Evolutionary conservation across 2,888 invertebrate genomes (phyloP).

Genomic region (Latrodectus hesperus): DNA sequence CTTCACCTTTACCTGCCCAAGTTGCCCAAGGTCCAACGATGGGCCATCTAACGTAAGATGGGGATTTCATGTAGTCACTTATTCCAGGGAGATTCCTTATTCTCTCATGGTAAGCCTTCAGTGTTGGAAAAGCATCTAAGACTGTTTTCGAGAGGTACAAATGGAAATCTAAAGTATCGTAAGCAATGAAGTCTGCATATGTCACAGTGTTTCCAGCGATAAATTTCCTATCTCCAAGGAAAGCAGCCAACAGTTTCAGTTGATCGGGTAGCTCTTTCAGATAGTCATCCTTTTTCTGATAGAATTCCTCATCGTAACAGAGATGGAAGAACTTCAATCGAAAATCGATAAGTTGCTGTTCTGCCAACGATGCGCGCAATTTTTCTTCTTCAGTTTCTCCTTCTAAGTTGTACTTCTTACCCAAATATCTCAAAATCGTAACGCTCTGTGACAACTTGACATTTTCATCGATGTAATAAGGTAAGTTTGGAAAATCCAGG

Average conservation of each 20-base stretch:
- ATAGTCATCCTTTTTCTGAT: constrained; percentile 25
- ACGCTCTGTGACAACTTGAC: constrained; percentile 74
- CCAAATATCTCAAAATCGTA: constrained; percentile 70
- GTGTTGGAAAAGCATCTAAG: constrained; percentile 40
- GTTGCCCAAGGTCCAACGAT: constrained; percentile 16
- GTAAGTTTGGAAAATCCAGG: constrained; percentile 75
- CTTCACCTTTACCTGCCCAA: constrained; percentile 20
- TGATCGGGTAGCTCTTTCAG: constrained; percentile 32
- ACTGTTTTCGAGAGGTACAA: constrained; percentile 19
- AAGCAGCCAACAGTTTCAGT: constrained; percentile 45
- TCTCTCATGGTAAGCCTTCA: constrained; percentile 51
- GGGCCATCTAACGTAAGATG: constrained; percentile 30
- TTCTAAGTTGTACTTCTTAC: constrained; percentile 53
- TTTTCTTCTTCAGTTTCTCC: constrained; percentile 45
- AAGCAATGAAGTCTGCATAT: constrained; percentile 70
- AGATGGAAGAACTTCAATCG: constrained; percentile 74
- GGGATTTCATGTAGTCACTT: constrained; percentile 45
- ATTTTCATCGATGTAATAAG: constrained; percentile 75
- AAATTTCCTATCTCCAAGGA: constrained; percentile 62
- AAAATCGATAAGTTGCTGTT: constrained; percentile 74
- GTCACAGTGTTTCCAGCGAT: constrained; percentile 68
- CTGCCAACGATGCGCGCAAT: constrained; percentile 49
- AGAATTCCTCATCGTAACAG: constrained; percentile 71
- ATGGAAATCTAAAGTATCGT: constrained; percentile 67
- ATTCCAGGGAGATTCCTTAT: constrained; percentile 67